Evolutionary conservation across 2,888 invertebrate genomes (phyloP).

Genomic region (Orthosia incerta): DNA sequence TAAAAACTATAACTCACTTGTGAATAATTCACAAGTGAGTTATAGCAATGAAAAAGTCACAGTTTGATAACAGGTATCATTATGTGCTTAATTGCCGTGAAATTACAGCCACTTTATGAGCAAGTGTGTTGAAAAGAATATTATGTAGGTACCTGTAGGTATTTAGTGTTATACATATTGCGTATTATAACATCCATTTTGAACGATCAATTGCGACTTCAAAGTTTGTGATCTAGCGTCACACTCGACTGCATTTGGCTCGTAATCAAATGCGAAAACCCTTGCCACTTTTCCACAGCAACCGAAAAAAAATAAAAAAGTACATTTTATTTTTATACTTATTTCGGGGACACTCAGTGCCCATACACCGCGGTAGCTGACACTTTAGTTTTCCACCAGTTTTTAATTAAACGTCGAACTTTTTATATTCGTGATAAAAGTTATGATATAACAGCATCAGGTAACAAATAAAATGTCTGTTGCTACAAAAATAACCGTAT

Average conservation of each 20-base stretch:
- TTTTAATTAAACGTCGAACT: conserved; percentile 43
- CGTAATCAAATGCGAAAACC: background rate
- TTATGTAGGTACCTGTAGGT: too few relatives aligned
- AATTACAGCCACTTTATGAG: too few relatives aligned
- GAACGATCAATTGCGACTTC: background rate
- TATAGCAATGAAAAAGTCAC: too few relatives aligned
- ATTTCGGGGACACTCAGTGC: background rate
- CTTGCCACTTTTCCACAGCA: background rate
- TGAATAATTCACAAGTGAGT: too few relatives aligned
- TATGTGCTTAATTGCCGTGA: too few relatives aligned
- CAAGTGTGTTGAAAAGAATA: too few relatives aligned
- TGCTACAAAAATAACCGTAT: conserved; percentile 37
- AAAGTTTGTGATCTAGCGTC: background rate
- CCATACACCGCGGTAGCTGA: conserved; percentile 10
- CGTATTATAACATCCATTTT: background rate
- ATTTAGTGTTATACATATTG: background rate
- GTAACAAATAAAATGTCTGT: conserved; percentile 44
- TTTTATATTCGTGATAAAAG: conserved; percentile 32
- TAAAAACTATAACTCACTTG: too few relatives aligned
- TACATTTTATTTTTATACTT: conserved; percentile 3
- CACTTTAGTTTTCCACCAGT: conserved; percentile 22
- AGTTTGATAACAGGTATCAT: too few relatives aligned
- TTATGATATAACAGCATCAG: background rate
- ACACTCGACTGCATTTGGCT: background rate
- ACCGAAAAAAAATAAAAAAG: background rate